phyloP scores from a whole-genome alignment of 2,797 vertebrate species.

The Oreochromis grahami region DNA sequence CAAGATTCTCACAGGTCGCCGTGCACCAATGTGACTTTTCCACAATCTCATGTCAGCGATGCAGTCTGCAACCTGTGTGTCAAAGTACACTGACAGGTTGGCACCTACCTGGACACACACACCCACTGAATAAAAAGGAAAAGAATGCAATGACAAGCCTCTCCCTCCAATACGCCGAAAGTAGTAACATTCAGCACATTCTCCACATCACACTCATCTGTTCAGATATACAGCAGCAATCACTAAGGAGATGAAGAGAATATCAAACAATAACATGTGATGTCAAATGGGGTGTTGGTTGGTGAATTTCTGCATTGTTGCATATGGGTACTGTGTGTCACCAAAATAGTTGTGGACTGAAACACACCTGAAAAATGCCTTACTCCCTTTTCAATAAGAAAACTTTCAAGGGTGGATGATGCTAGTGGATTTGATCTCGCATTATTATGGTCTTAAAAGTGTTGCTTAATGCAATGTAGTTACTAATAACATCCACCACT shows the following conservation, averaged over 20 bases:
- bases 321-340: slow-evolving; percentile 6
- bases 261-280: slow-evolving; percentile 49
- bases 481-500: neutral
- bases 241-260: slow-evolving; percentile 54
- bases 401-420: neutral
- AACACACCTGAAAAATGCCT: slow-evolving; percentile 17
- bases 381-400: slow-evolving; percentile 28
- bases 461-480: neutral
- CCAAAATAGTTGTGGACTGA: slow-evolving; percentile 1
- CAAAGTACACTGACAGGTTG: slow-evolving; percentile 4
- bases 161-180: slow-evolving; percentile 34
- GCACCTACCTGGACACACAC: slow-evolving; percentile 64
- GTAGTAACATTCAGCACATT: slow-evolving; percentile 51
- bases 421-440: neutral
- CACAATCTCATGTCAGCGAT: slow-evolving; percentile 8
- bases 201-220: slow-evolving; percentile 49
- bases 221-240: slow-evolving; percentile 25
- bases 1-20: slow-evolving; percentile 24
- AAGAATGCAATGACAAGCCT: slow-evolving; percentile 48
- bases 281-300: slow-evolving; percentile 47
- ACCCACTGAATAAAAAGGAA: slow-evolving; percentile 46
- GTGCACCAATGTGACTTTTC: slow-evolving; percentile 31
- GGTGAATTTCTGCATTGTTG: neutral
- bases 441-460: neutral
- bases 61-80: slow-evolving; percentile 13